A percentile compares a stretch with the other conserved stretches of the same genome.
Conservation (phyloP, 2,113 vertebrate genomes). For the Microcebus griseorufus region DNA sequence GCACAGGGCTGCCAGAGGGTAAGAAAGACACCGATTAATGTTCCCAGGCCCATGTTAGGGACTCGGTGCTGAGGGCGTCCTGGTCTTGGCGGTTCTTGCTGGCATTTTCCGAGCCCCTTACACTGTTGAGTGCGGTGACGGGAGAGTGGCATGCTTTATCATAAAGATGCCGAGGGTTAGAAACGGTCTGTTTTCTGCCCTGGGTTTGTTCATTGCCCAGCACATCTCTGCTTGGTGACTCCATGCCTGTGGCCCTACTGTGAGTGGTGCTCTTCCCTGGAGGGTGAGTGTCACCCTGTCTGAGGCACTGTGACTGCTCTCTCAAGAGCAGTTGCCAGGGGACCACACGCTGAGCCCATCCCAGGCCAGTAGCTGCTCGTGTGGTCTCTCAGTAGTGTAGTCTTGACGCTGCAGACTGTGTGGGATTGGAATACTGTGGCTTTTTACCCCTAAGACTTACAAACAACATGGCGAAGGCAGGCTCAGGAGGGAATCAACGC, state of each 20-base stretch:
- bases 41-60: not conserved
- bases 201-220: not conserved
- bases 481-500: not conserved
- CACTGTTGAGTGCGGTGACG: not conserved
- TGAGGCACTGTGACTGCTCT: not conserved
- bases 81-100: not conserved
- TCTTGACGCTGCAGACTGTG: slow-evolving; percentile 51
- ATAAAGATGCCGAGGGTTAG: not conserved
- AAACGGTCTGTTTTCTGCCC: not conserved
- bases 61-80: rapidly evolving
- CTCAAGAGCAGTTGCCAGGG: not conserved
- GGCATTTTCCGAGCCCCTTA: not conserved
- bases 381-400: slow-evolving; percentile 31
- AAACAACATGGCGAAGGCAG: not conserved
- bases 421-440: slow-evolving; percentile 44
- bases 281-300: rapidly evolving
- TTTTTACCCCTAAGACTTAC: slow-evolving; percentile 50
- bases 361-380: slow-evolving; percentile 58
- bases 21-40: not conserved
- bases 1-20: rapidly evolving
- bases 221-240: not conserved
- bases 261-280: not conserved
- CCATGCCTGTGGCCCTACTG: not conserved
- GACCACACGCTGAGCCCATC: slow-evolving; percentile 51
- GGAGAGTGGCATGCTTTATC: not conserved